Evolutionary conservation across 2,888 invertebrate species (phyloP).

Genomic region (Troides helena): DNA sequence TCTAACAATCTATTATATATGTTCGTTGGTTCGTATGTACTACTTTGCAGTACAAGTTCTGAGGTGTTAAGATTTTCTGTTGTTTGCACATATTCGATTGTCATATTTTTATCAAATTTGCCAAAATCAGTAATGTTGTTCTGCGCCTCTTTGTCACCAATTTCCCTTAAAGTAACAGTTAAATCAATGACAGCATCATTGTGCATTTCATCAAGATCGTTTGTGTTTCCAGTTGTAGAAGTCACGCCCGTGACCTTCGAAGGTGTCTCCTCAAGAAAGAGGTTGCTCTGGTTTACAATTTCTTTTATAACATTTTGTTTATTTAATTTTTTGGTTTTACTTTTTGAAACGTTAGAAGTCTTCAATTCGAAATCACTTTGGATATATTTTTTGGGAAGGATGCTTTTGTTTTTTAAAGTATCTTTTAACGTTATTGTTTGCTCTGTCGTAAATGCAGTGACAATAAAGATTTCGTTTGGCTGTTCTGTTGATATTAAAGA

Average conservation of each 20-base stretch:
- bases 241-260: neutral
- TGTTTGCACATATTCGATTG: conserved; percentile 1
- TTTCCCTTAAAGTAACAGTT: conserved; percentile 31
- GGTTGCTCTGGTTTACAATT: conserved; percentile 7
- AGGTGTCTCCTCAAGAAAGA: neutral
- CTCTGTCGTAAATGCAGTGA: conserved; percentile 37
- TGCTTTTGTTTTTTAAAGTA: conserved; percentile 45
- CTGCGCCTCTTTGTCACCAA: conserved; percentile 25
- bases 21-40: neutral
- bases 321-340: conserved; percentile 32
- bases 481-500: conserved; percentile 33
- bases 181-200: conserved; percentile 21
- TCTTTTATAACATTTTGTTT: neutral
- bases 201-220: conserved; percentile 8
- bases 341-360: conserved; percentile 40
- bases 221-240: neutral
- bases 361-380: conserved; percentile 56
- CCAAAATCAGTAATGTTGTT: conserved; percentile 30
- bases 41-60: neutral
- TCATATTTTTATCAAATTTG: conserved; percentile 2
- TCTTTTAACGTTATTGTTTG: conserved; percentile 40
- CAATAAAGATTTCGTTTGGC: conserved; percentile 35
- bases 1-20: conserved; percentile 26
- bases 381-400: conserved; percentile 63
- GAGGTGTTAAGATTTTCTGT: conserved; percentile 2